Evolutionary conservation across 2,888 invertebrate species (phyloP).

Genomic region (Erpobdella octoculata): DNA sequence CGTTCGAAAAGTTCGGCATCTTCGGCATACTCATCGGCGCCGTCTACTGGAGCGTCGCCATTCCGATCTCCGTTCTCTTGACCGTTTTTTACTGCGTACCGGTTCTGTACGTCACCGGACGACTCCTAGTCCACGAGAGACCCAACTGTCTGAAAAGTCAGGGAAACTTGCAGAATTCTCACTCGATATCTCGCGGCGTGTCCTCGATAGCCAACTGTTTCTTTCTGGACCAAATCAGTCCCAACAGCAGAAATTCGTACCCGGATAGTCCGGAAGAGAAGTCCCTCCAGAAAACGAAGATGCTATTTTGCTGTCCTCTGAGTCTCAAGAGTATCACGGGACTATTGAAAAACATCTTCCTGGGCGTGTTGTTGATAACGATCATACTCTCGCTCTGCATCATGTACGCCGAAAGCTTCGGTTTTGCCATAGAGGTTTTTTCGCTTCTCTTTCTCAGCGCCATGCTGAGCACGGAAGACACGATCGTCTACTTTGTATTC

Average conservation of each 20-base stretch:
- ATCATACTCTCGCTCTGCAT: constrained; percentile 37
- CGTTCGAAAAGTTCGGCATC: constrained; percentile 38
- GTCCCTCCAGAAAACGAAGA: constrained; percentile 6
- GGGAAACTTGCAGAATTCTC: neutral
- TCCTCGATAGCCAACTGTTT: constrained; percentile 36
- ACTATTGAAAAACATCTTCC: constrained; percentile 25
- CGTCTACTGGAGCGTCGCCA: constrained; percentile 36
- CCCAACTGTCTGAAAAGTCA: constrained; percentile 30
- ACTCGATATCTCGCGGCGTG: constrained; percentile 33
- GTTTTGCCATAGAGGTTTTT: constrained; percentile 45
- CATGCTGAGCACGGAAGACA: constrained; percentile 46
- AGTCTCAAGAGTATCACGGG: constrained; percentile 21
- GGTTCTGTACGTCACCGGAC: constrained; percentile 34
- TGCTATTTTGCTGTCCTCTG: constrained; percentile 19
- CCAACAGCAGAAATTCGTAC: constrained; percentile 8
- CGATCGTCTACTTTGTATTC: constrained; percentile 47
- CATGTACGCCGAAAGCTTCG: constrained; percentile 45
- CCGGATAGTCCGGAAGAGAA: neutral
- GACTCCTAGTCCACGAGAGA: constrained; percentile 33
- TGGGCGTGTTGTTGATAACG: constrained; percentile 34
- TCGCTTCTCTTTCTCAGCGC: constrained; percentile 50
- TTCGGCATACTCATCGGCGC: constrained; percentile 34
- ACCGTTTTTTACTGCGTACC: constrained; percentile 37
- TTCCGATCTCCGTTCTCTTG: constrained; percentile 34
- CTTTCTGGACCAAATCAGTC: constrained; percentile 37